Evolutionary conservation across 2,888 invertebrate genomes (phyloP).

Genomic region (Cryptocheilus praepositus): DNA sequence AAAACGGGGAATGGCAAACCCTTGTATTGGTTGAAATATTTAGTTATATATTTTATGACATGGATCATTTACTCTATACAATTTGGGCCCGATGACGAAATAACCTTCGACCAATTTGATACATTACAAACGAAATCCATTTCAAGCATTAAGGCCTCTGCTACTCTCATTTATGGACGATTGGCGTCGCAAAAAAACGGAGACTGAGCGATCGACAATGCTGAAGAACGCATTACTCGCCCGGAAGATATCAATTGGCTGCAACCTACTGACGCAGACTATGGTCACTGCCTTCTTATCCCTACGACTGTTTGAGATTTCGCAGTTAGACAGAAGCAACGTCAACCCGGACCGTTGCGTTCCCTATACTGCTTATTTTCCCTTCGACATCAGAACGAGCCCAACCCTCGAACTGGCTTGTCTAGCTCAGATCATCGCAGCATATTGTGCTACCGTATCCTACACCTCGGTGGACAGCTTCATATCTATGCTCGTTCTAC

Average conservation of each 20-base stretch:
- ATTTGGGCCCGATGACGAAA: too few species aligned
- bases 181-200: constrained; percentile 14
- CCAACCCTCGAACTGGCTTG: constrained; percentile 33
- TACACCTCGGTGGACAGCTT: constrained; percentile 47
- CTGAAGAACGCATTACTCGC: constrained; percentile 23
- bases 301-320: constrained; percentile 10
- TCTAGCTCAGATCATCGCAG: constrained; percentile 13
- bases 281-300: constrained; percentile 33
- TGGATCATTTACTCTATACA: too few species aligned
- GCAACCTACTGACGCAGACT: constrained; percentile 39
- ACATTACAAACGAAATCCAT: background rate
- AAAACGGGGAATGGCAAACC: too few species aligned
- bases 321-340: background rate
- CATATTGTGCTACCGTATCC: background rate
- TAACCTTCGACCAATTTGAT: too few species aligned
- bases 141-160: constrained; percentile 31
- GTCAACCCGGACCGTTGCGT: constrained; percentile 1
- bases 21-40: too few species aligned
- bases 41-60: too few species aligned
- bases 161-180: constrained; percentile 37
- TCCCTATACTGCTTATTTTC: constrained; percentile 31
- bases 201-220: constrained; percentile 26
- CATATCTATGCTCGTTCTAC: constrained; percentile 38
- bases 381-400: constrained; percentile 25
- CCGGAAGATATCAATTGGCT: constrained; percentile 26